These are phyloP conservation scores for Xyrichtys novacula DNA, from an alignment of 2,797 vertebrate genomes.

Conservation along the genomic window DNA sequence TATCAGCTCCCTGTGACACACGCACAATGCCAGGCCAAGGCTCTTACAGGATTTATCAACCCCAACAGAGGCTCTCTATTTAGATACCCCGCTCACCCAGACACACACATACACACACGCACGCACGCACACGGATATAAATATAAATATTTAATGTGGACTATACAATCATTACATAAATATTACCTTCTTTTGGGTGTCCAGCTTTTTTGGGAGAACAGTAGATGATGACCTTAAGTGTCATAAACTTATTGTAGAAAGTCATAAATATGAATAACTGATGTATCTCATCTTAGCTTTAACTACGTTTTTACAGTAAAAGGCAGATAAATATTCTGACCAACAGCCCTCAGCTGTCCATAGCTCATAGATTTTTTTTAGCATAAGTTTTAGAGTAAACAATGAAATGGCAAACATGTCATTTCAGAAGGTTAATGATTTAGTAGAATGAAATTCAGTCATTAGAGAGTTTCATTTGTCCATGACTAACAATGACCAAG, in stretches of 20 bases:
- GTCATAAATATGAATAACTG: no score
- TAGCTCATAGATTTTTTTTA: background rate
- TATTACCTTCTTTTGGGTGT: slow-evolving; percentile 54
- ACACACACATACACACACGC: no score
- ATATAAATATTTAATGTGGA: no score
- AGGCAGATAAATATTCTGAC: background rate
- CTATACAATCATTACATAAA: no score
- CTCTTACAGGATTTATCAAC: slow-evolving; percentile 70
- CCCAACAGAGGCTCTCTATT: slow-evolving; percentile 66
- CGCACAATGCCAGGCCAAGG: slow-evolving; percentile 82
- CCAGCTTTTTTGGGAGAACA: slow-evolving; percentile 40
- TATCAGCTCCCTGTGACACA: slow-evolving; percentile 81
- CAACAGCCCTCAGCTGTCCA: background rate
- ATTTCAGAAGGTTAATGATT: no score
- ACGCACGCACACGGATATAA: no score
- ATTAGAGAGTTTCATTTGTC: slow-evolving; percentile 30
- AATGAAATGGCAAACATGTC: background rate
- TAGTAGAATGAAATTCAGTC: background rate
- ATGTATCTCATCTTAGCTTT: no score
- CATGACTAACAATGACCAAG: slow-evolving; percentile 42
- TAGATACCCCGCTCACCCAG: slow-evolving; percentile 33
- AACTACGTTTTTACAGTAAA: no score
- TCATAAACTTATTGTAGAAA: no score
- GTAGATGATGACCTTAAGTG: slow-evolving; percentile 6
- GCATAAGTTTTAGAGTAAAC: slow-evolving; percentile 2